Base-by-base conservation (phyloP, 2,797 vertebrate genomes). In the Mastacembelus armatus region DNA sequence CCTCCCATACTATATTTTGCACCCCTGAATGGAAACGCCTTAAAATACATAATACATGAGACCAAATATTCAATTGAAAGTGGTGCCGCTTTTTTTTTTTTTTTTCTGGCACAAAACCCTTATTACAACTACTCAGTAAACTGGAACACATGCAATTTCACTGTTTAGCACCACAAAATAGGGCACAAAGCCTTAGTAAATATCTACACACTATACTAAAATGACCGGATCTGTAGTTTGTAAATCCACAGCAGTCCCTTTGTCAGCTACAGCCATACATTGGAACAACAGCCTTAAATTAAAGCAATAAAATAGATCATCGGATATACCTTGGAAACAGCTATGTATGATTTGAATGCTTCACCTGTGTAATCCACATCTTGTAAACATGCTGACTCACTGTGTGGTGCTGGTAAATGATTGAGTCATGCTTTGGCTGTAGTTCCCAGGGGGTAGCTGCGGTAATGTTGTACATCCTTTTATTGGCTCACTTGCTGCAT, bases 351-450 rank as follows among this genome's bases (percentile, higher is more conserved):
- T 49, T 44, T 19, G 11, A 24, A 45, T 40, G 32, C 50, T 50
- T 63, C 51, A 19, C 45, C 33, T 22, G 33, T 18, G 18, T 2
- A 3, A 8, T 49, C 32, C 12, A 38, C 55, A 18, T 57, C 29
- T 30, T 48, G 5, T 24, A 71, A 71, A 87, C 62, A 32, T 77
- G 80, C 79, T 63, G 76, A 85, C 54, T 89, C 77, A 80, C n/a
- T 21, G 35, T 76, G 40, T 39, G 24, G 40, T 71, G 57, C 58
- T 64, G 76, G 64, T 47, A 82, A 89, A 88, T 35, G 73, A 44
- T 57, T 83, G 81, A 87, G 73, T 88, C 85, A 82, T 75, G 43
- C 32, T 73, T 86, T 83, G 15, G 11, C 42, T 74, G 64, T 10
- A 66, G 55, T 38, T 73, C 78, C 78, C 70, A 61, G 57, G 71